Base-by-base conservation (phyloP, 2,797 vertebrate genomes). In the Catharus ustulatus region DNA sequence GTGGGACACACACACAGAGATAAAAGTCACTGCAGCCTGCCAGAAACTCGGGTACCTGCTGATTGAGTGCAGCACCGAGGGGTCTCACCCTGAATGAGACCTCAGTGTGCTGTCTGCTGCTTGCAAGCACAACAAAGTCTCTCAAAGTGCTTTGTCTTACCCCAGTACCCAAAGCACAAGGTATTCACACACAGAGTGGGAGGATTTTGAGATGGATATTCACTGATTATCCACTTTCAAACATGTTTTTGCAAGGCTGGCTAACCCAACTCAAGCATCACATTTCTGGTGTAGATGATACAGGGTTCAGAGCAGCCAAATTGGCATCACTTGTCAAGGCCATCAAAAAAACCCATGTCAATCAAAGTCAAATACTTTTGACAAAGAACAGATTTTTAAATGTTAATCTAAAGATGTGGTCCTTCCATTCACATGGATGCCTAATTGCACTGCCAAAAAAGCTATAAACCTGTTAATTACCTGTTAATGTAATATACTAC, bases 41-140 rank as follows among this genome's bases (percentile, higher is more conserved):
- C 82, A 89, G 61, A 43, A 62, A 5, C 58, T 59, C 29, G 0
- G 57, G 51, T 59, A 79, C 51, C 68, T 81, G 76, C 57, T 81
- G 75, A 17, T 4, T 11, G 36, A 78, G 43, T 6, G 5, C 49
- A 23, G 15, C 8, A 2, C 5, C 0, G 0, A 54, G 30, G 76
- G 16, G n/a, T 76, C 51, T 81, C 46, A 4, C n/a, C 32, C 6
- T 11, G 8, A 73, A 54, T 7, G 8, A 75, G 21, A 42, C 13
- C 54, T 29, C 26, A 10, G 38, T 0, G 13, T 1, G 9, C 20
- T 6, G 34, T 36, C 59, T 46, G 22, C 34, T 59, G 40, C 68
- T 38, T 52, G 49, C 57, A 67, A 52, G 36, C 23, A 54, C 61
- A 75, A 40, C 3, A 19, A 75, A 79, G 34, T 10, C 10, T 62